A percentile compares a stretch with the other conserved stretches of the same genome.
Conservation (phyloP, 2,888 invertebrate species). For the Byasa hedistus region DNA sequence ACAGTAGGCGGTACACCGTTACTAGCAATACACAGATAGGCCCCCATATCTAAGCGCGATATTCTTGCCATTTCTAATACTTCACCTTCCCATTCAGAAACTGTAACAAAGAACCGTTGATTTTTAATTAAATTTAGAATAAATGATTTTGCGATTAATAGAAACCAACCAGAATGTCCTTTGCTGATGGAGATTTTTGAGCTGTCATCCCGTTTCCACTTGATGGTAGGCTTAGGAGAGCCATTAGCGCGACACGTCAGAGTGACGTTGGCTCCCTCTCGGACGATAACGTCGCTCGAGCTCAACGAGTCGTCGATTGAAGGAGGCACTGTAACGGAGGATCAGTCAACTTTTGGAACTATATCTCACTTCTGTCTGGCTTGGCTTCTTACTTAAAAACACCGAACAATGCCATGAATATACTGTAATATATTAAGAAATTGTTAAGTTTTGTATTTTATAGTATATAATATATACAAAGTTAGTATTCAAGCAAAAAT, state of each 20-base stretch:
- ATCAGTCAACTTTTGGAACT: conserved; percentile 41
- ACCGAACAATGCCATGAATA: background rate
- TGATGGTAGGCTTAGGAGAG: conserved; percentile 92
- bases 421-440: too few species aligned
- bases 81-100: conserved; percentile 91
- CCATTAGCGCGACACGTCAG: conserved; percentile 94
- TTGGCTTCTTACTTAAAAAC: background rate
- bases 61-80: conserved; percentile 90
- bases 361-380: conserved; percentile 15
- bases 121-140: conserved; percentile 31
- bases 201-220: conserved; percentile 95
- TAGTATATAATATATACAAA: too few species aligned
- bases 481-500: too few species aligned
- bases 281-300: conserved; percentile 94
- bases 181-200: conserved; percentile 92
- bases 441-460: too few species aligned
- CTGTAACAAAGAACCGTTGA: conserved; percentile 69
- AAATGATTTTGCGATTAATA: conserved; percentile 34
- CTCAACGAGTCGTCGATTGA: conserved; percentile 94
- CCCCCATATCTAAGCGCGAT: conserved; percentile 94
- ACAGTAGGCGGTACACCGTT: conserved; percentile 94
- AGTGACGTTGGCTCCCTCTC: conserved; percentile 93
- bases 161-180: conserved; percentile 84
- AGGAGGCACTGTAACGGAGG: conserved; percentile 88
- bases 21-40: conserved; percentile 94